Conservation (phyloP, 2,888 invertebrate genomes). For the Eubasilissa splendida region DNA sequence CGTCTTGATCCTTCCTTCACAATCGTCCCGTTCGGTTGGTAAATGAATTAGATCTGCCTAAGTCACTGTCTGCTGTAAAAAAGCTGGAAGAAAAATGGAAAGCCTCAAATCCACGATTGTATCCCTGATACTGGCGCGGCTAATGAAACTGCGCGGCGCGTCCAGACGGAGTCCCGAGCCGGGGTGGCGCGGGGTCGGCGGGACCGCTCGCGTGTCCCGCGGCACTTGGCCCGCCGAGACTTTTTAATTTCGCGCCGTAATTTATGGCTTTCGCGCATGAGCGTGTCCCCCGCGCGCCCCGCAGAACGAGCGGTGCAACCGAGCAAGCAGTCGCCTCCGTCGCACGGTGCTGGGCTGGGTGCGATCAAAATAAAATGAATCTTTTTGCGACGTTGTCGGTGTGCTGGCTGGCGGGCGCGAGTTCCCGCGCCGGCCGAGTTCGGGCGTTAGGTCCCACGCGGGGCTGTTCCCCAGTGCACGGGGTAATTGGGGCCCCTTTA, state of each 20-base stretch:
- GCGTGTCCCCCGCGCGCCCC: conserved; percentile 42
- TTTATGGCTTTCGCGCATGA: conserved; percentile 57
- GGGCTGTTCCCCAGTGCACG: conserved; percentile 11
- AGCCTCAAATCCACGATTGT: too few species aligned
- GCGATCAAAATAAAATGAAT: neutral
- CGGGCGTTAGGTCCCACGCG: neutral
- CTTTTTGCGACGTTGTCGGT: neutral
- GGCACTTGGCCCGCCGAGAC: conserved; percentile 56
- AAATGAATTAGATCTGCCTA: too few species aligned
- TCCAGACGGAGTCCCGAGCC: too few species aligned
- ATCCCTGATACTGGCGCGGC: too few species aligned
- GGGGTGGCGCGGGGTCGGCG: conserved; percentile 30
- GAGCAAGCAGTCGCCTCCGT: neutral
- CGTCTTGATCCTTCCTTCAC: neutral
- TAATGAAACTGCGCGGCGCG: too few species aligned
- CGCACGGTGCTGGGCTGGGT: neutral
- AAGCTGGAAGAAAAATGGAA: too few species aligned
- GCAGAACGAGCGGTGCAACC: neutral
- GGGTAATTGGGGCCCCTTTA: conserved; percentile 38
- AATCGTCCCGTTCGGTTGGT: too few species aligned
- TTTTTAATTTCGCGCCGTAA: conserved; percentile 58
- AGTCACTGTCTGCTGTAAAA: too few species aligned
- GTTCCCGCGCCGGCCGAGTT: neutral
- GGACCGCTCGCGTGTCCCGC: conserved; percentile 53
- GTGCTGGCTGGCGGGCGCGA: neutral